A percentile compares a stretch with the other conserved stretches of the same genome.
Conservation (phyloP, 2,113 vertebrate species). For the Clarias magur region DNA sequence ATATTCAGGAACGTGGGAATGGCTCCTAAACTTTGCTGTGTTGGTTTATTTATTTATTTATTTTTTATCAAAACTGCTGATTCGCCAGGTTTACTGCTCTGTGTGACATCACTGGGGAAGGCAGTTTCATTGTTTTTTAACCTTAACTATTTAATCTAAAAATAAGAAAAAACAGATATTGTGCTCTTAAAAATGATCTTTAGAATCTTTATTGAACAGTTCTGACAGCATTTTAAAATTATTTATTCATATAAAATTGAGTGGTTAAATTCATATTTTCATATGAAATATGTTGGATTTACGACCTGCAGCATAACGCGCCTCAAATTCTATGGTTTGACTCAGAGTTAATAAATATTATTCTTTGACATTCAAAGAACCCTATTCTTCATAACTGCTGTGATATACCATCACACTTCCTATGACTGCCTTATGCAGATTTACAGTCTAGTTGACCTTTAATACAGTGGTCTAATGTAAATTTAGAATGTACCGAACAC, state of each 20-base stretch:
- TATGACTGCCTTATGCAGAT: not conserved
- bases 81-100: not conserved
- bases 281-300: not conserved
- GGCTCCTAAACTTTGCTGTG: not conserved
- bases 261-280: no score
- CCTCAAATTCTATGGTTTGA: conserved; percentile 14
- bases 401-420: not conserved
- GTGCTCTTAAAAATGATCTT: not conserved
- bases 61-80: not conserved
- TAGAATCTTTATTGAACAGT: not conserved
- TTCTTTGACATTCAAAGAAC: not conserved
- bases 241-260: no score
- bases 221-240: not conserved
- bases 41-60: not conserved
- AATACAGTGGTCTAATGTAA: conserved; percentile 21
- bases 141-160: not conserved
- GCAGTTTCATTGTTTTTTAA: not conserved
- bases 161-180: not conserved
- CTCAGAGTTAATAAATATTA: not conserved
- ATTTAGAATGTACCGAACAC: not conserved
- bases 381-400: not conserved
- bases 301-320: not conserved
- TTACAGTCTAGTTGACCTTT: not conserved
- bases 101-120: not conserved
- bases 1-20: no score